Percentiles rank a stretch among this genome's conserved stretches.
Evolutionary conservation across 1,140 invertebrate genomes (phyloP).

Genomic region (Magallana ariakensis): DNA sequence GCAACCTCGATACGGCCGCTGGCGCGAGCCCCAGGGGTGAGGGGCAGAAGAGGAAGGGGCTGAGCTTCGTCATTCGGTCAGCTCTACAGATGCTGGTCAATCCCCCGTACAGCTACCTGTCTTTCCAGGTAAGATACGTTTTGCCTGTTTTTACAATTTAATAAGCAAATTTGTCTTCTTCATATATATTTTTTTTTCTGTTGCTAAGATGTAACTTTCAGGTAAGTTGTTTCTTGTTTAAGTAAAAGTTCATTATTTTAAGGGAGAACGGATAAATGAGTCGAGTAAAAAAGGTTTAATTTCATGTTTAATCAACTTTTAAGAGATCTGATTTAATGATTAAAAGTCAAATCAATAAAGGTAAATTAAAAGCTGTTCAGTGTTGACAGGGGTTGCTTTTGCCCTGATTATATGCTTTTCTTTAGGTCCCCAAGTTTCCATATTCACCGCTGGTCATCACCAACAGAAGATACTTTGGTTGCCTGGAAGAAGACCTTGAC

Average conservation of each 20-base stretch:
- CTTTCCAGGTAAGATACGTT: slow-evolving; percentile 29
- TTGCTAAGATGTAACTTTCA: too few species aligned
- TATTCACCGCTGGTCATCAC: slow-evolving; percentile 34
- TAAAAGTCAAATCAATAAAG: too few species aligned
- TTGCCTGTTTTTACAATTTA: too few species aligned
- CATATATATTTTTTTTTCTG: too few species aligned
- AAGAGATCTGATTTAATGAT: too few species aligned
- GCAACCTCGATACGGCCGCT: slow-evolving; percentile 34
- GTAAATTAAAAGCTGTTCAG: too few species aligned
- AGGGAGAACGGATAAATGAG: too few species aligned
- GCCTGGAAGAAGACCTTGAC: slow-evolving; percentile 45
- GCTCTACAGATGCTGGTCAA: slow-evolving; percentile 3
- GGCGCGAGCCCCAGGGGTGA: not conserved
- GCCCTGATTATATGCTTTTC: slow-evolving; percentile 28
- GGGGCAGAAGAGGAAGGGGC: slow-evolving; percentile 11
- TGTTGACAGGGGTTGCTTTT: not conserved
- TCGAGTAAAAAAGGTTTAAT: too few species aligned
- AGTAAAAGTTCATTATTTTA: too few species aligned
- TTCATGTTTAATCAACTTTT: too few species aligned
- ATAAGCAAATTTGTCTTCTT: too few species aligned
- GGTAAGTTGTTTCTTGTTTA: too few species aligned
- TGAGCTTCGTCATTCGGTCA: not conserved
- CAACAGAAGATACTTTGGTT: slow-evolving; percentile 44
- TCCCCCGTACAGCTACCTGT: slow-evolving; percentile 13
- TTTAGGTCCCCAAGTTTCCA: not conserved